Evolutionary conservation across 2,113 vertebrate genomes (phyloP), one percentile per base, ranked within the genome.

Genomic region (Lepus europaeus): DNA sequence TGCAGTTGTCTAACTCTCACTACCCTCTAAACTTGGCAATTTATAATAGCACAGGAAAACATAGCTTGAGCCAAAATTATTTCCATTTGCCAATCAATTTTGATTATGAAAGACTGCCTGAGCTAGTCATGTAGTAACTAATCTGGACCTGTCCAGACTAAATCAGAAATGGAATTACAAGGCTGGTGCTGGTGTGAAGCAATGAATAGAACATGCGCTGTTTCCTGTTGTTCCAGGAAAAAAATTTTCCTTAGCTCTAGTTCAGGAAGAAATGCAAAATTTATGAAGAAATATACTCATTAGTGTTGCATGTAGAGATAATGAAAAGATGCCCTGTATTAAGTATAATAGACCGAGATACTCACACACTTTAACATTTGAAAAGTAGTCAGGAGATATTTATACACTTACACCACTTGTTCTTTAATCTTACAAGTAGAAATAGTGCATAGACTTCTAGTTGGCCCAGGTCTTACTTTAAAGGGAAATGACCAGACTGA

Each of bases 121-220:
- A 83, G 19, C 12, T 93, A 87, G 83, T 77, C 45, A 19, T 56
- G 49, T 81, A 96, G 87, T 63, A 94, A 64, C 87, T 92, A 80
- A 95, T 79, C 89, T 89, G 90, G 61, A 72, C 95, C 94, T 95
- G 85, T 92, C 22, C 66, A 74, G 85, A 97, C 95, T 85, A 92
- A 87, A 90, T 89, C 69, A 83, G 83, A 86, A 89, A 77, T 93
- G 29, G 19, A 92, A 91, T 86, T 96, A 92, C 14, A 51, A 97
- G 36, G 19, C 56, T 83, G 53, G 66, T 70, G 92, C 51, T 86
- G 49, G 45, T 61, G 59, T 2, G 22, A 93, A 86, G 36, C 90
- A 95, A 88, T 53, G 64, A 93, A 51, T 33, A 66, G 85, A 96
- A 69, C 25, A 83, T 23, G 7, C 13, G 22, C 36, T 90, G 25